A percentile compares a stretch with the other conserved stretches of the same genome.
phyloP scores from a whole-genome alignment of 2,888 invertebrate genomes.

The Pseudococcus jackbeardsleyi region DNA sequence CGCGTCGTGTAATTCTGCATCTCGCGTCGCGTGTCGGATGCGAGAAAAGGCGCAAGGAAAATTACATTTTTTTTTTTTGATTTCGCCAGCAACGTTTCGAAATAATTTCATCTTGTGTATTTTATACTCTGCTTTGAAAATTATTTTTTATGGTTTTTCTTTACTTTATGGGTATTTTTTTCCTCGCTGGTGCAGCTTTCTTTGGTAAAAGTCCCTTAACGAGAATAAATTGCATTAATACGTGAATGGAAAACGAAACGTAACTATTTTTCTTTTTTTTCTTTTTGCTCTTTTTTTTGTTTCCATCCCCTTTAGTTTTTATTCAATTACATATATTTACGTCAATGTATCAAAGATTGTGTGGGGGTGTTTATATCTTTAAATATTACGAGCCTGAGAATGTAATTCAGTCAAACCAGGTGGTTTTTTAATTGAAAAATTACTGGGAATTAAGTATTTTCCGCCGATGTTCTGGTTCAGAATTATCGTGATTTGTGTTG shows the following conservation, averaged over 20 bases:
- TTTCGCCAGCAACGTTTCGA: slow-evolving; percentile 1
- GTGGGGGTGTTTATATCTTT: background rate
- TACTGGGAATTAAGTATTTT: background rate
- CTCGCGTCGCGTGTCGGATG: background rate
- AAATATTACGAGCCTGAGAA: background rate
- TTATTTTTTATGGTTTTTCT: slow-evolving; percentile 33
- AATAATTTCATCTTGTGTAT: slow-evolving; percentile 12
- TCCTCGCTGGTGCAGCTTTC: slow-evolving; percentile 40
- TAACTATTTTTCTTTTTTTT: slow-evolving; percentile 25
- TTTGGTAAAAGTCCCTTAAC: slow-evolving; percentile 53
- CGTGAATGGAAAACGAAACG: slow-evolving; percentile 61
- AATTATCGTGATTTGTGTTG: no score
- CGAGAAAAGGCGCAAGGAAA: background rate
- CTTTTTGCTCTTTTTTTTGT: slow-evolving; percentile 29
- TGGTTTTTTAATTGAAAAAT: slow-evolving; percentile 5
- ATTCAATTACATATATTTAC: slow-evolving; percentile 52
- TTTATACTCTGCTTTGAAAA: background rate
- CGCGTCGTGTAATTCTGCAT: background rate
- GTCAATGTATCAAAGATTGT: slow-evolving; percentile 36
- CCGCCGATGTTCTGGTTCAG: background rate
- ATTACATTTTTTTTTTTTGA: slow-evolving; percentile 3
- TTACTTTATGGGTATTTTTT: slow-evolving; percentile 31
- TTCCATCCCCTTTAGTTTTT: background rate
- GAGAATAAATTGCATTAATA: slow-evolving; percentile 61
- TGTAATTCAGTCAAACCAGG: background rate